Evolutionary conservation across 1,140 invertebrate species (phyloP).

Genomic region (Polyergus mexicanus): DNA sequence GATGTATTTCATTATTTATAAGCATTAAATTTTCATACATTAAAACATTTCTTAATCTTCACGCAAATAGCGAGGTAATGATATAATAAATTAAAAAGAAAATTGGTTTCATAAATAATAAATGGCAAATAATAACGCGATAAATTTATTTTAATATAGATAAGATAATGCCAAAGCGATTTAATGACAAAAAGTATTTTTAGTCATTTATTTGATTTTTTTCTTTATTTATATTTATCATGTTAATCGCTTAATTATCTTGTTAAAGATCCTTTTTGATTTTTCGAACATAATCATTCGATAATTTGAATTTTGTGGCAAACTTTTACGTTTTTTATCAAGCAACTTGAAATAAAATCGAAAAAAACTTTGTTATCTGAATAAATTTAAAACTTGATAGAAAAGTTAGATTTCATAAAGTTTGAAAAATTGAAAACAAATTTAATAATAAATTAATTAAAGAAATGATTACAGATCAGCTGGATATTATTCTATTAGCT

Average conservation of each 20-base stretch:
- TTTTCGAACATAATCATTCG: not conserved
- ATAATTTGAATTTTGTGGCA: not conserved
- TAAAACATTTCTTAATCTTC: not conserved
- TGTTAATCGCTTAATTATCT: not conserved
- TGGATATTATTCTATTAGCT: slow-evolving; percentile 18
- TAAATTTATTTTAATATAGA: slow-evolving; percentile 13
- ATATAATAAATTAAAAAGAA: slow-evolving; percentile 2
- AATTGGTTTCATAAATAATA: slow-evolving; percentile 10
- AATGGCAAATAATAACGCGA: slow-evolving; percentile 9
- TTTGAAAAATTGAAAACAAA: slow-evolving; percentile 22
- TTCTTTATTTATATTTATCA: not conserved
- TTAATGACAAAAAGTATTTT: not conserved
- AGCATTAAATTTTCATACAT: slow-evolving; percentile 9
- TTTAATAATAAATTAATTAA: not conserved
- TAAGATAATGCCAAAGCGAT: not conserved
- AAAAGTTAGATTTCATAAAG: slow-evolving; percentile 27
- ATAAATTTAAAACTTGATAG: not conserved
- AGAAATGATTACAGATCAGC: not conserved
- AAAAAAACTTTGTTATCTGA: not conserved
- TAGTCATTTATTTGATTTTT: not conserved
- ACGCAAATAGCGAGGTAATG: not conserved
- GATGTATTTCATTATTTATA: slow-evolving; percentile 82
- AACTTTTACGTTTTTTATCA: not conserved
- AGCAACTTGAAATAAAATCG: not conserved
- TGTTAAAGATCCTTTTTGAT: not conserved